Evolutionary conservation across 2,113 vertebrate genomes (phyloP), one percentile per base, ranked within the genome.

Genomic region (Poicephalus meyeri): DNA sequence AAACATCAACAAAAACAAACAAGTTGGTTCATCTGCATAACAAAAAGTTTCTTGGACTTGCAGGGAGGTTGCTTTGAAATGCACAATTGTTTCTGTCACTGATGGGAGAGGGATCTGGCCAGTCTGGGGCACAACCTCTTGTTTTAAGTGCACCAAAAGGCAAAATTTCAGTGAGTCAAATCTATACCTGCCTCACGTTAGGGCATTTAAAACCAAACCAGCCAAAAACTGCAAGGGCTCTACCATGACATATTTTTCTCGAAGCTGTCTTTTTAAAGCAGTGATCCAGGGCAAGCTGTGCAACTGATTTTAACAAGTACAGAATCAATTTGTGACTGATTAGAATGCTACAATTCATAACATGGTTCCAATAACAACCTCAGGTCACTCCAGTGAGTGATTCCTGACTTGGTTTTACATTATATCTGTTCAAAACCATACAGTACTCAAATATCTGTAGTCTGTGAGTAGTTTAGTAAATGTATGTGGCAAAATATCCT

Each of bases 51-150:
- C 89, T 93, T 94, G 90, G 83, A 86, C 89, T 95, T 84, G 86
- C 88, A 56, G 96, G 70, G 93, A 92, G 77, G 49, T 24, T 77
- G 76, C 96, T 97, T 97, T 97, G 97, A 98, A 97, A 96, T 95
- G 97, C 71, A 5, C 46, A 74, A 11, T 88, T 76, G 69, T 88
- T 96, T 80, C 84, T 96, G 92, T 86, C 86, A 6, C 44, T 73
- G 86, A 11, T 39, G 64, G 56, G 72, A 89, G 66, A 55, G 70
- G 76, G 73, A 26, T 63, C 76, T 77, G 66, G 16, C 63, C 41
- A 23, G 10, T 50, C 84, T 63, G 88, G 18, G 56, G 58, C 88
- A 85, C 80, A 91, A 0, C 47, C 61, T 68, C 65, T 28, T 52
- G 37, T 33, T 89, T 86, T 11, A 17, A 60, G 13, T 25, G 14